These are phyloP conservation scores for Acronicta alni DNA, from an alignment of 2,888 invertebrate species.

Conservation along the genomic window DNA sequence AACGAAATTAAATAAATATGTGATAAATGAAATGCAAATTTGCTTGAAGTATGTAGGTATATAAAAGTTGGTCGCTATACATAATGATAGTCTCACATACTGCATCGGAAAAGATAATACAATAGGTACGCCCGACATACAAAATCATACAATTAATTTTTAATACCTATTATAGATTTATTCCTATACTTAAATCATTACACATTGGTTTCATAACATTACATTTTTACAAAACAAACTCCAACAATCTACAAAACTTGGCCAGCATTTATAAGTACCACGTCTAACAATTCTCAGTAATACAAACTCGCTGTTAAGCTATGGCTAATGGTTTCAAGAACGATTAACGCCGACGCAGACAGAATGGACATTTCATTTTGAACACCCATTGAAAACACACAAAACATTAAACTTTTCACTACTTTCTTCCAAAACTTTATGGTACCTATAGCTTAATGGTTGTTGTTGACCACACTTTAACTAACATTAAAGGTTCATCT, in stretches of 20 bases:
- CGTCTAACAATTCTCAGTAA: slow-evolving; percentile 31
- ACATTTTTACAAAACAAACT: slow-evolving; percentile 1
- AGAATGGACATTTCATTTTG: slow-evolving; percentile 42
- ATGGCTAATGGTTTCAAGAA: slow-evolving; percentile 49
- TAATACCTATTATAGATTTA: too few species aligned
- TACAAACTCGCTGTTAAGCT: slow-evolving; percentile 38
- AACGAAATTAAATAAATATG: too few species aligned
- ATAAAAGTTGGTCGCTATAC: too few species aligned
- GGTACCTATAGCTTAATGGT: slow-evolving; percentile 8
- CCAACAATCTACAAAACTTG: slow-evolving; percentile 10
- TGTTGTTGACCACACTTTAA: slow-evolving; percentile 14
- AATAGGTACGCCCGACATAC: too few species aligned
- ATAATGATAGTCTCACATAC: too few species aligned
- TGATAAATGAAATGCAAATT: too few species aligned
- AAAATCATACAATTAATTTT: too few species aligned
- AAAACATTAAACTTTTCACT: slow-evolving; percentile 35
- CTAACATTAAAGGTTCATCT: slow-evolving; percentile 14
- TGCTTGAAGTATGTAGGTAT: too few species aligned
- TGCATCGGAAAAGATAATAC: too few species aligned
- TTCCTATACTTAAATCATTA: too few species aligned
- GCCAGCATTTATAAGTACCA: slow-evolving; percentile 23
- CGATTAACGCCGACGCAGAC: slow-evolving; percentile 45
- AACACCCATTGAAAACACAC: slow-evolving; percentile 37
- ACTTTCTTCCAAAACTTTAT: slow-evolving; percentile 29
- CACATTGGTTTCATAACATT: too few species aligned